Conservation (phyloP, 2,797 vertebrate genomes). For the Tympanoctomys barrerae region DNA sequence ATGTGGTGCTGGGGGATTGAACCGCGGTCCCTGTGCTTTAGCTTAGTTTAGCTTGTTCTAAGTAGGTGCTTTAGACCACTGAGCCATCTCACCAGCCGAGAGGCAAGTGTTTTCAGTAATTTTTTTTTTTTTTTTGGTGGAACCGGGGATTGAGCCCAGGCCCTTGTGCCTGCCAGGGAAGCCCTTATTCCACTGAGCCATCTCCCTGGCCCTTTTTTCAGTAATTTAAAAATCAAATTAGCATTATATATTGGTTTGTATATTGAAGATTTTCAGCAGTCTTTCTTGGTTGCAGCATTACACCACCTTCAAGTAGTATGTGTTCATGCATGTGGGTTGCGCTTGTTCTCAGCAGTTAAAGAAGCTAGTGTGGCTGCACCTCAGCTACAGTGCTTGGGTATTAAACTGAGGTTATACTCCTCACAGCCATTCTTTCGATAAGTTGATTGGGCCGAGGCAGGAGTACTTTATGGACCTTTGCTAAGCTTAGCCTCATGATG, state of each 20-base stretch:
- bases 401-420: background rate
- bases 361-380: background rate
- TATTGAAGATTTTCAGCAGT: conserved; percentile 25
- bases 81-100: too few species aligned
- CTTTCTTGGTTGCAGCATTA: conserved; percentile 30
- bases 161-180: too few species aligned
- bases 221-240: too few species aligned
- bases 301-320: background rate
- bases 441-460: background rate
- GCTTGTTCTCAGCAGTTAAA: background rate
- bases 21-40: too few species aligned
- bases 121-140: too few species aligned
- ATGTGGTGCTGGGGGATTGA: too few species aligned
- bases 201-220: background rate
- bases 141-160: too few species aligned
- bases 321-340: background rate
- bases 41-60: too few species aligned
- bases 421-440: background rate
- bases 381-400: background rate
- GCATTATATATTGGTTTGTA: conserved; percentile 12
- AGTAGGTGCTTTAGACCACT: too few species aligned
- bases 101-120: background rate
- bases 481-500: background rate
- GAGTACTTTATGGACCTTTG: background rate
- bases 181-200: too few species aligned